These are phyloP conservation scores for Anthopleura sola DNA, from an alignment of 64 coral and sea anemone genomes.

Conservation along the genomic window DNA sequence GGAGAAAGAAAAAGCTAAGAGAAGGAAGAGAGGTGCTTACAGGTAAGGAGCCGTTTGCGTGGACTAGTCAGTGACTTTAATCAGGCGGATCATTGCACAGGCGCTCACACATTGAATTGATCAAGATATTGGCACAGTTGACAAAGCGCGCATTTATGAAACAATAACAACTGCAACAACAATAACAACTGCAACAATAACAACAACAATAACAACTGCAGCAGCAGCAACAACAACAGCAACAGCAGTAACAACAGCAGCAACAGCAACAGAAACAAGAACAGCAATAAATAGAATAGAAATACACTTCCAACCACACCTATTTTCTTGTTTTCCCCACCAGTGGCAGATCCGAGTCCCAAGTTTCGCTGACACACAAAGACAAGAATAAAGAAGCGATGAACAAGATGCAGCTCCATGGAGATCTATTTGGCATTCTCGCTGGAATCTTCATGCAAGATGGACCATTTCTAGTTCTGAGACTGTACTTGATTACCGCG, in stretches of 20 bases:
- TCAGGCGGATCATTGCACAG: too few relatives aligned
- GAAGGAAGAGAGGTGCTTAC: background rate
- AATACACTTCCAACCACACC: too few relatives aligned
- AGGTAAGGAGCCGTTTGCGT: background rate
- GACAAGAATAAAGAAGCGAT: constrained; percentile 9
- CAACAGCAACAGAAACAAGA: background rate
- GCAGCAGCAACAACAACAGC: too few relatives aligned
- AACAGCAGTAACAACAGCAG: too few relatives aligned
- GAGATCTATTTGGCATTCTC: constrained; percentile 67
- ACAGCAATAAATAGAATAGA: background rate
- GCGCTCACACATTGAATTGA: too few relatives aligned
- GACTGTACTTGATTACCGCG: constrained; percentile 47
- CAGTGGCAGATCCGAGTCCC: background rate
- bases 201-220: too few relatives aligned
- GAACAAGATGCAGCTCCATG: constrained; percentile 61
- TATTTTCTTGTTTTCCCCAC: background rate
- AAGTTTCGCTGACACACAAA: background rate
- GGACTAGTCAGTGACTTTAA: too few relatives aligned
- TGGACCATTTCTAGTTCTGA: constrained; percentile 48
- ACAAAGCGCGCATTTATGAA: too few relatives aligned
- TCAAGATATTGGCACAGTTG: too few relatives aligned
- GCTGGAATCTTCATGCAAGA: constrained; percentile 80
- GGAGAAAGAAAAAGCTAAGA: background rate
- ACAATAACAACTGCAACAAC: too few relatives aligned
- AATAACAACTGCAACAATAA: too few relatives aligned